Conservation (phyloP, 2,113 vertebrate genomes). For the Chionis minor region DNA sequence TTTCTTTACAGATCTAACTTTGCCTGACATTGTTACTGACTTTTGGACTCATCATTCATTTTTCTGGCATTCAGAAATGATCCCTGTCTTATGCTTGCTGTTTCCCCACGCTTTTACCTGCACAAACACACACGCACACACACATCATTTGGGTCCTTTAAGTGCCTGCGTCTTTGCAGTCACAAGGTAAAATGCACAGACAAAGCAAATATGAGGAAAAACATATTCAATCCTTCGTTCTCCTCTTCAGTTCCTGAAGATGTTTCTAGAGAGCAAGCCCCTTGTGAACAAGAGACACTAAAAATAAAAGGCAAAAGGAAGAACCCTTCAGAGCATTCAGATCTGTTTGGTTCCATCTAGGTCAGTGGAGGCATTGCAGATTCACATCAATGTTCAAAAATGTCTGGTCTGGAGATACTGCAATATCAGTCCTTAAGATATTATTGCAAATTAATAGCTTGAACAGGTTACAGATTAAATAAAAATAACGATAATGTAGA, state of each 20-base stretch:
- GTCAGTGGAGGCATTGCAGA: not conserved
- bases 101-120: not conserved
- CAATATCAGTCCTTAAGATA: not conserved
- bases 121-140: not conserved
- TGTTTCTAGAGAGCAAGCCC: not conserved
- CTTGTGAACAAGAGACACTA: not conserved
- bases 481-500: not conserved
- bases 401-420: rapidly evolving
- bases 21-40: not conserved
- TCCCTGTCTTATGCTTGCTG: not conserved
- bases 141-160: not conserved
- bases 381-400: not conserved
- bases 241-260: not conserved
- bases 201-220: not conserved
- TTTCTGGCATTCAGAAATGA: not conserved
- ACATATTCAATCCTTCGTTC: not conserved
- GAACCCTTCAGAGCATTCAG: not conserved
- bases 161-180: not conserved
- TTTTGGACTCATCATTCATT: not conserved
- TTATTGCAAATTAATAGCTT: not conserved
- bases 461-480: not conserved
- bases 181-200: not conserved
- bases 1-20: not conserved
- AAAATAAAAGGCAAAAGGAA: not conserved
- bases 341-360: not conserved